A percentile compares a stretch with the other conserved stretches of the same genome.
Conservation (phyloP, 2,797 vertebrate species). For the Eutrigla gurnardus region DNA sequence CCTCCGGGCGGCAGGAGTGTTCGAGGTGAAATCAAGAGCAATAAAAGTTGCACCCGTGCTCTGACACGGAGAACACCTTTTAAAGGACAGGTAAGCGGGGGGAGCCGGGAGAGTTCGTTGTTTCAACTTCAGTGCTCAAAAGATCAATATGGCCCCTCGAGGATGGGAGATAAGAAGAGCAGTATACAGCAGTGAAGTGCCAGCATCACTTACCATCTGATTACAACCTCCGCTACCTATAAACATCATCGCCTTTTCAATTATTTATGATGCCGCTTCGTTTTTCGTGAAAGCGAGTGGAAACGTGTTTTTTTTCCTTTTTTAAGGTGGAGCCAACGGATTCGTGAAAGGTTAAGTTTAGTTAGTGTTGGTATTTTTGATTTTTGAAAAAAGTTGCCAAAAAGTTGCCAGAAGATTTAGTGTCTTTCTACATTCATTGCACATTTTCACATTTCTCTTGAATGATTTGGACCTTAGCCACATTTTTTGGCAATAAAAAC, state of each 20-base stretch:
- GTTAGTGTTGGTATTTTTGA: neutral
- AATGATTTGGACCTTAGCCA: neutral
- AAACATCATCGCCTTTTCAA: constrained; percentile 38
- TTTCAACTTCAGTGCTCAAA: constrained; percentile 49
- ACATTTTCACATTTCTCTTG: neutral
- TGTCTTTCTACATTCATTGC: neutral
- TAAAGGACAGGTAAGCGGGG: constrained; percentile 25
- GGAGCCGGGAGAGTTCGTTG: constrained; percentile 19
- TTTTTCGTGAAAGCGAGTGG: constrained; percentile 23
- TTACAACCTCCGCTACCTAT: constrained; percentile 45
- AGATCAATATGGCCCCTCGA: constrained; percentile 46
- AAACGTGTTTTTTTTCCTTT: constrained; percentile 4
- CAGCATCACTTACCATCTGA: constrained; percentile 54
- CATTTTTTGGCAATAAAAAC: neutral
- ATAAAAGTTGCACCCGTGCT: constrained; percentile 16
- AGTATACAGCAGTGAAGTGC: constrained; percentile 48
- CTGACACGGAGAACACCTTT: constrained; percentile 23
- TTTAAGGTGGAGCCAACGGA: too few species aligned
- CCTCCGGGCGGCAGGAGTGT: neutral
- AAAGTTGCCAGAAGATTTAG: too few species aligned
- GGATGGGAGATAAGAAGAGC: constrained; percentile 45
- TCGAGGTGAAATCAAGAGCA: constrained; percentile 36
- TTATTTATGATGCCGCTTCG: constrained; percentile 35
- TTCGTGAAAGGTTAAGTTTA: neutral
- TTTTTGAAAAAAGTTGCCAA: too few species aligned